Evolutionary conservation across 2,888 invertebrate species (phyloP).

Genomic region (Tenthredo amoena): DNA sequence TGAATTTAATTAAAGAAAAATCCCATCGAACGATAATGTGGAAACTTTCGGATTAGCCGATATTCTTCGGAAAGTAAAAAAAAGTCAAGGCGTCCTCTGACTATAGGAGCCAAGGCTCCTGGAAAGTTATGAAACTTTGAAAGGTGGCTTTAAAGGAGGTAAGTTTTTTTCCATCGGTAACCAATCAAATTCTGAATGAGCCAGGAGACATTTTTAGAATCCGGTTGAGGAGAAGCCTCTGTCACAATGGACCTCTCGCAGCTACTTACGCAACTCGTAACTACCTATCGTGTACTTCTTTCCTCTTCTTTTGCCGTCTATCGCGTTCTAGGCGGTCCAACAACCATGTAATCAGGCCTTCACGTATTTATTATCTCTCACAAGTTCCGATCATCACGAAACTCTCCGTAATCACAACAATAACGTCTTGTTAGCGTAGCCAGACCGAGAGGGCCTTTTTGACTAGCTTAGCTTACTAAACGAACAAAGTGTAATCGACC

Average conservation of each 20-base stretch:
- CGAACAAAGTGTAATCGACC: conserved; percentile 13
- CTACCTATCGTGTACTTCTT: conserved; percentile 8
- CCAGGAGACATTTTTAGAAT: conserved; percentile 25
- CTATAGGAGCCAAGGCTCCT: neutral
- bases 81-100: neutral
- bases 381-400: conserved; percentile 42
- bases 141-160: conserved; percentile 4
- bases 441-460: neutral
- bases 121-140: conserved; percentile 46
- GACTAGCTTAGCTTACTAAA: neutral
- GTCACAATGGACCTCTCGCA: conserved; percentile 37
- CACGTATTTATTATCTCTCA: conserved; percentile 46
- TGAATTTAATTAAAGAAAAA: neutral
- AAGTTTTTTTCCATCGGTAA: conserved; percentile 25
- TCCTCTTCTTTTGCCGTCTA: conserved; percentile 9
- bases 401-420: conserved; percentile 67
- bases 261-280: conserved; percentile 28
- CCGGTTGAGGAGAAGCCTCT: conserved; percentile 8
- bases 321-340: conserved; percentile 13
- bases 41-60: neutral
- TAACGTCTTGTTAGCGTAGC: conserved; percentile 67
- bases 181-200: conserved; percentile 48
- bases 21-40: neutral
- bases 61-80: neutral
- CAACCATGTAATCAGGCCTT: conserved; percentile 41